Conservation (phyloP, 2,888 invertebrate genomes). For the Nudaria mundana region DNA sequence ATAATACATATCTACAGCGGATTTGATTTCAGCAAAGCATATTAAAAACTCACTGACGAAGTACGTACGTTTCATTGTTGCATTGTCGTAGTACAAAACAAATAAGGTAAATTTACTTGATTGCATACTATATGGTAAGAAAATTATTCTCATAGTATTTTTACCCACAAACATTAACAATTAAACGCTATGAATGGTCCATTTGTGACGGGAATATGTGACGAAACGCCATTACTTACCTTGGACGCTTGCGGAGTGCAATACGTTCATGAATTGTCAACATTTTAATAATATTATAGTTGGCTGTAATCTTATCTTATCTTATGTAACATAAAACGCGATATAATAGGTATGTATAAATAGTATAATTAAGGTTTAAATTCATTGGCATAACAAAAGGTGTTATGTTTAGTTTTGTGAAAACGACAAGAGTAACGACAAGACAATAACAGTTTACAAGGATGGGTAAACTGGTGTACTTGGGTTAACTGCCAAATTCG, state of each 20-base stretch:
- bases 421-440: too few species aligned
- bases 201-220: conserved; percentile 27
- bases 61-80: conserved; percentile 4
- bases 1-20: background rate
- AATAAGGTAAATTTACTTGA: conserved; percentile 14
- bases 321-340: background rate
- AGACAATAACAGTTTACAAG: too few species aligned
- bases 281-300: background rate
- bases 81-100: conserved; percentile 8
- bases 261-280: background rate
- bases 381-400: too few species aligned
- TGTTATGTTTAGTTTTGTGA: too few species aligned
- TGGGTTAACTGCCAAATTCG: background rate
- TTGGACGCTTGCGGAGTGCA: background rate
- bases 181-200: conserved; percentile 23
- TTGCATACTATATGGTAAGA: conserved; percentile 26
- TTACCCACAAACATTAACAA: conserved; percentile 23
- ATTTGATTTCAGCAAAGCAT: too few species aligned
- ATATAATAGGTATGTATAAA: background rate
- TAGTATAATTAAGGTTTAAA: too few species aligned
- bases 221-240: conserved; percentile 27
- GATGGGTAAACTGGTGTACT: too few species aligned
- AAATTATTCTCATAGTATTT: conserved; percentile 42
- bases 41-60: too few species aligned
- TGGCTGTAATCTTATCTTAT: background rate